Evolutionary conservation across 2,113 vertebrate genomes (phyloP), one percentile per base, ranked within the genome.

Genomic region (Gymnorhina tibicen): DNA sequence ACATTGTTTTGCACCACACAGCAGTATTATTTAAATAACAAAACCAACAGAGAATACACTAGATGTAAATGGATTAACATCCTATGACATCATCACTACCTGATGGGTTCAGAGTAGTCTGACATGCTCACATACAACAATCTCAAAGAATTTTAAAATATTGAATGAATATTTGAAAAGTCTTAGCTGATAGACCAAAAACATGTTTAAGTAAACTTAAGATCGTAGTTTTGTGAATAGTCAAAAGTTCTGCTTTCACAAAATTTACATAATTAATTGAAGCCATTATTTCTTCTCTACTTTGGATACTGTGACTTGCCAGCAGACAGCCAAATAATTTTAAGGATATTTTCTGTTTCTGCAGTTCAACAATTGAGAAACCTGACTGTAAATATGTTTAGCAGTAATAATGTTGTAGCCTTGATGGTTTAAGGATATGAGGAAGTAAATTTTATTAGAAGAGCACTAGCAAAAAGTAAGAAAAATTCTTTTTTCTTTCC

Each of bases 371-470:
- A 94, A 72, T 76, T 86, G 73, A 85, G 52, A 49, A 84, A 85
- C 18, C 52, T 66, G 32, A 46, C 17, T 87, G 35, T 80, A 91
- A 94, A 84, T 87, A 88, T 70, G 72, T 95, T 94, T 90, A 84
- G 59, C 66, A 69, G 63, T 59, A 77, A 15, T 89, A 90, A 77
- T 53, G 33, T 81, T 87, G 46, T 66, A 86, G 35, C 15, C 59
- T 77, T 92, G 39, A 80, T 84, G 35, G 35, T 55, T 92, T 81
- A 81, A 84, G 79, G 86, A 84, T 95, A 89, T 63, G 42, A 86
- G 21, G 39, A 88, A 86, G 35, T 30, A 88, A 95, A 92, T 92
- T 67, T 88, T 70, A 77, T 94, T 81, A 94, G 37, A 28, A 70
- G 41, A 89, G 9, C 59, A 84, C 87, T 92, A 87, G 59, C n/a